Evolutionary conservation across 2,113 vertebrate species (phyloP).

Genomic region (Canis aureus): DNA sequence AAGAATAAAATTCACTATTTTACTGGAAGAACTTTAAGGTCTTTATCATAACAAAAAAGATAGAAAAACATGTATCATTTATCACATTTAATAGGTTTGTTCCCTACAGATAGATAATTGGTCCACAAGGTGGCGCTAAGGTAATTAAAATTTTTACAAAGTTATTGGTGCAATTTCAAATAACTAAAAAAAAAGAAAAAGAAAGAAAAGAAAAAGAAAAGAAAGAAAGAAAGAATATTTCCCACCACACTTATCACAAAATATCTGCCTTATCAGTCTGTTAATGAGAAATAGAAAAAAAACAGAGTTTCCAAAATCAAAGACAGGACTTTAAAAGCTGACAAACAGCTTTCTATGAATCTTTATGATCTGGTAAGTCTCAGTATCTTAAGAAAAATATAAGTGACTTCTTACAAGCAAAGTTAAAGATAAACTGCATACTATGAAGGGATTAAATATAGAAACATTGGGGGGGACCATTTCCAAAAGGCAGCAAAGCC

Average conservation of each 20-base stretch:
- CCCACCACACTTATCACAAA: conserved; percentile 39
- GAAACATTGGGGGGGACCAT: conserved; percentile 41
- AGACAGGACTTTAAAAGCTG: conserved; percentile 76
- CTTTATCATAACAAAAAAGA: conserved; percentile 77
- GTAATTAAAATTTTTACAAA: conserved; percentile 65
- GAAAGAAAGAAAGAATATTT: neutral
- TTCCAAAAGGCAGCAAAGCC: conserved; percentile 61
- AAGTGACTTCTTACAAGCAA: conserved; percentile 75
- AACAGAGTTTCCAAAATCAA: conserved; percentile 80
- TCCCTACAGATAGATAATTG: conserved; percentile 32
- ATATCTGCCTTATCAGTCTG: conserved; percentile 73
- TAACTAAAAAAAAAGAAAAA: neutral
- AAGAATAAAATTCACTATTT: conserved; percentile 78
- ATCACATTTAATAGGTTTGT: conserved; percentile 54
- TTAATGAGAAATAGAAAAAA: conserved; percentile 57
- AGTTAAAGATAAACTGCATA: conserved; percentile 75
- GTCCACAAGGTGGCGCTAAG: conserved; percentile 61
- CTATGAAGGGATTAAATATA: conserved; percentile 71
- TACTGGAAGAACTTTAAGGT: conserved; percentile 69
- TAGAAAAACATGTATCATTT: conserved; percentile 25
- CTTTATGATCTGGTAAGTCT: conserved; percentile 79
- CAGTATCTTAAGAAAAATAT: conserved; percentile 78
- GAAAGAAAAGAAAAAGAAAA: neutral
- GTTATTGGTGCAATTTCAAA: conserved; percentile 66
- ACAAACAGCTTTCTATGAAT: conserved; percentile 70